These are phyloP conservation scores for Melipona quadrifasciata DNA, from an alignment of 1,140 invertebrate genomes.

Conservation along the genomic window DNA sequence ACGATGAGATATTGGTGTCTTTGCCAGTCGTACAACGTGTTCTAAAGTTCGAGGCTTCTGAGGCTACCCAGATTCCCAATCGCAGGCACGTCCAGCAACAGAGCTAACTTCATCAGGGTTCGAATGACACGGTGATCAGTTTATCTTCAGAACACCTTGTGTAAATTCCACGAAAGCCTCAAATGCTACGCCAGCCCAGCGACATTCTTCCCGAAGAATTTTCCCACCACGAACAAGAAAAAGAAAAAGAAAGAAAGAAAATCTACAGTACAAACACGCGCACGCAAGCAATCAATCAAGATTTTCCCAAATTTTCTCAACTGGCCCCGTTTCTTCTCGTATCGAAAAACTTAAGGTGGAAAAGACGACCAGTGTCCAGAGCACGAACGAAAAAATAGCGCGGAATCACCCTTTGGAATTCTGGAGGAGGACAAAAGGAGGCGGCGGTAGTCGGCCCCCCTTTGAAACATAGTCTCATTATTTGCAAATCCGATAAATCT, in stretches of 20 bases:
- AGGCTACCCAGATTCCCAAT: background rate
- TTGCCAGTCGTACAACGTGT: too few species aligned
- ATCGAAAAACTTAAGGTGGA: background rate
- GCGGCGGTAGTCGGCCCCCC: constrained; percentile 17
- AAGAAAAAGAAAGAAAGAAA: too few species aligned
- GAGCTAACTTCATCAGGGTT: background rate
- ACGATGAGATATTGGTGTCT: too few species aligned
- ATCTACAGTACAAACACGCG: background rate
- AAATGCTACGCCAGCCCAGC: background rate
- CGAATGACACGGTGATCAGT: background rate
- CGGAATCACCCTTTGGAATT: constrained; percentile 4
- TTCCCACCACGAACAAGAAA: background rate
- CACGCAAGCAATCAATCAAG: accelerated
- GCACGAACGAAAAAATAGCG: background rate
- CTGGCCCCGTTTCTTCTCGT: background rate
- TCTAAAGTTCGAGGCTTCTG: too few species aligned
- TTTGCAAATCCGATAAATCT: constrained; percentile 60
- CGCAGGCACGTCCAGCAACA: background rate
- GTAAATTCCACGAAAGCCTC: background rate
- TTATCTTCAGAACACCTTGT: background rate
- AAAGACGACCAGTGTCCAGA: background rate
- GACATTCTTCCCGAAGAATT: constrained; percentile 16
- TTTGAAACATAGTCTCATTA: constrained; percentile 59
- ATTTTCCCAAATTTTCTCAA: constrained; percentile 7
- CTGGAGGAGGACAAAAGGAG: constrained; percentile 13